A percentile compares a stretch with the other conserved stretches of the same genome.
Evolutionary conservation across 2,888 invertebrate species (phyloP).

Genomic region (Agrochola circellaris): DNA sequence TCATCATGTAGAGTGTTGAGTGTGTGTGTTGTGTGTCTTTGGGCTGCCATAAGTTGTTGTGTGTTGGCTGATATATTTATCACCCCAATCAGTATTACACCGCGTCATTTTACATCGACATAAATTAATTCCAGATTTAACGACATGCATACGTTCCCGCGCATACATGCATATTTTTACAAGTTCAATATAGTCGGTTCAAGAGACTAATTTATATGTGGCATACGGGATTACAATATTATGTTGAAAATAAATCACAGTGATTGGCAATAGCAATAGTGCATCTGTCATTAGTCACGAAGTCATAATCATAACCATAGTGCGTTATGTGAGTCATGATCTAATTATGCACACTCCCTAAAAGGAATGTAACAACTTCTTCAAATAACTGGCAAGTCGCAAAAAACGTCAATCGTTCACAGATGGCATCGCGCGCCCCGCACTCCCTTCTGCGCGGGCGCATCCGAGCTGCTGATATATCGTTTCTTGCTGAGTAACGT

Average conservation of each 20-base stretch:
- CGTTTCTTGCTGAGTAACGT: conserved; percentile 58
- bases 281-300: conserved; percentile 4
- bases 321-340: conserved; percentile 33
- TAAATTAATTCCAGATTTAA: not conserved
- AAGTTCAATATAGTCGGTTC: not conserved
- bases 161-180: not conserved
- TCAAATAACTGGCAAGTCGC: conserved; percentile 45
- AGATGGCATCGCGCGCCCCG: conserved; percentile 66
- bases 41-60: no score
- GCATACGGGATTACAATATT: conserved; percentile 5
- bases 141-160: conserved; percentile 15
- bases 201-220: conserved; percentile 6
- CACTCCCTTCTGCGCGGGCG: conserved; percentile 72
- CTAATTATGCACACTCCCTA: conserved; percentile 30
- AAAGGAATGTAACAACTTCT: conserved; percentile 45
- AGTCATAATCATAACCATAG: not conserved
- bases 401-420: conserved; percentile 68
- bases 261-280: conserved; percentile 4
- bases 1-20: not conserved
- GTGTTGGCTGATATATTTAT: not conserved
- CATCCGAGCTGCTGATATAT: conserved; percentile 54
- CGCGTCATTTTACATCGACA: not conserved
- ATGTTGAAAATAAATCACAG: conserved; percentile 10
- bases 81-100: not conserved
- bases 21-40: not conserved